Conservation (phyloP, 1,140 invertebrate species). For the Ctenoplectra terminalis region DNA sequence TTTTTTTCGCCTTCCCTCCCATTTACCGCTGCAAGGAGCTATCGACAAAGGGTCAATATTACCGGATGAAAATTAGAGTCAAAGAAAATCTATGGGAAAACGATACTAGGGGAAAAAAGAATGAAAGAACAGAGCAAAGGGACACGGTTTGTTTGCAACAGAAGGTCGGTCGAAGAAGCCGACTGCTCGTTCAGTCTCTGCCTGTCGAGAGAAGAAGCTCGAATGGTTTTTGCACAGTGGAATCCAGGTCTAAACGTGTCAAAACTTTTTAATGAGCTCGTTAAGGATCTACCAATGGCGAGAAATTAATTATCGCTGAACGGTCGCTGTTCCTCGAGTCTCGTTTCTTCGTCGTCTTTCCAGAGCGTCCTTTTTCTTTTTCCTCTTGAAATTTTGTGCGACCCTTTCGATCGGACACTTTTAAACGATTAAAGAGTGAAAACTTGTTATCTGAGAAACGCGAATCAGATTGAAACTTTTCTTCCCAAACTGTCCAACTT, state of each 20-base stretch:
- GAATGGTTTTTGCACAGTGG: constrained; percentile 63
- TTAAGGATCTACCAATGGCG: constrained; percentile 55
- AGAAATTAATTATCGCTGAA: constrained; percentile 66
- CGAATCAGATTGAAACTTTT: background rate
- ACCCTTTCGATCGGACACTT: constrained; percentile 36
- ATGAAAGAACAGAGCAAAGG: constrained; percentile 16
- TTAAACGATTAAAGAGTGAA: constrained; percentile 24
- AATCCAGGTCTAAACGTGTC: constrained; percentile 65
- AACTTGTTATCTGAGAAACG: constrained; percentile 23
- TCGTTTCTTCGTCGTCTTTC: background rate
- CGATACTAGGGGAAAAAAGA: background rate
- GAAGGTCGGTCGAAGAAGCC: constrained; percentile 39
- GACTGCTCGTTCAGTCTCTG: constrained; percentile 47
- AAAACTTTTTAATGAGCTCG: constrained; percentile 72
- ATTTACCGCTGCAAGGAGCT: background rate
- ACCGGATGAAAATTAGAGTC: background rate
- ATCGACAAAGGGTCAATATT: constrained; percentile 5
- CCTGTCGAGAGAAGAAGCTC: constrained; percentile 53
- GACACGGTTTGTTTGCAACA: constrained; percentile 14
- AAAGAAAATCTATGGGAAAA: background rate
- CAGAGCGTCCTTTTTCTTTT: background rate
- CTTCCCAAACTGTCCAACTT: background rate
- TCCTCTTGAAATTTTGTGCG: background rate
- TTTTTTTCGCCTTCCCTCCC: background rate
- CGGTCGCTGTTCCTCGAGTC: constrained; percentile 18